Conservation (phyloP, 2,888 invertebrate genomes). For the Vesta saturnalis region DNA sequence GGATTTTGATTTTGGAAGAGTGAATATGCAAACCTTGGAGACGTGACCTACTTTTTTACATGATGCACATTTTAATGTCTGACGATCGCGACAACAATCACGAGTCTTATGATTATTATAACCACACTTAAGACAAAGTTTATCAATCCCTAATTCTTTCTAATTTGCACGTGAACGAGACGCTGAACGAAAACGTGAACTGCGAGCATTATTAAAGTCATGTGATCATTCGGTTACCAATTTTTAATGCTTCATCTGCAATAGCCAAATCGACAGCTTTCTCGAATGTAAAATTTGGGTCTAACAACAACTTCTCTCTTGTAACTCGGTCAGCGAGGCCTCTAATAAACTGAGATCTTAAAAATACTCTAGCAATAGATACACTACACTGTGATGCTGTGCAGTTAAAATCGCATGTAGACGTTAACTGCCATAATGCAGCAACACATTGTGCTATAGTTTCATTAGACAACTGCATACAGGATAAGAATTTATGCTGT, state of each 20-base stretch:
- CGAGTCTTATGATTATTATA: not conserved
- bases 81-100: not conserved
- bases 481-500: not conserved
- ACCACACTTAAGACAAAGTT: conserved; percentile 2
- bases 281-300: not conserved
- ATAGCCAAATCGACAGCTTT: not conserved
- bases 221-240: not conserved
- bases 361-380: not conserved
- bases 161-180: not conserved
- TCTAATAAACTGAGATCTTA: not conserved
- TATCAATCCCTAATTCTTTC: not conserved
- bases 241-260: not conserved
- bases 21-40: not conserved
- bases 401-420: not conserved
- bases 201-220: not conserved
- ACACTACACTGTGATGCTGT: not conserved
- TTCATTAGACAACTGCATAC: not conserved
- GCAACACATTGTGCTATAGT: not conserved
- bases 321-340: not conserved
- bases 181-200: not conserved
- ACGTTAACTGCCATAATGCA: not conserved
- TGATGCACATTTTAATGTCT: not conserved
- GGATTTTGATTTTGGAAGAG: not conserved
- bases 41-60: not conserved
- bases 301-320: not conserved